Conservation (phyloP, 2,888 invertebrate genomes). For the Mayetiola destructor region DNA sequence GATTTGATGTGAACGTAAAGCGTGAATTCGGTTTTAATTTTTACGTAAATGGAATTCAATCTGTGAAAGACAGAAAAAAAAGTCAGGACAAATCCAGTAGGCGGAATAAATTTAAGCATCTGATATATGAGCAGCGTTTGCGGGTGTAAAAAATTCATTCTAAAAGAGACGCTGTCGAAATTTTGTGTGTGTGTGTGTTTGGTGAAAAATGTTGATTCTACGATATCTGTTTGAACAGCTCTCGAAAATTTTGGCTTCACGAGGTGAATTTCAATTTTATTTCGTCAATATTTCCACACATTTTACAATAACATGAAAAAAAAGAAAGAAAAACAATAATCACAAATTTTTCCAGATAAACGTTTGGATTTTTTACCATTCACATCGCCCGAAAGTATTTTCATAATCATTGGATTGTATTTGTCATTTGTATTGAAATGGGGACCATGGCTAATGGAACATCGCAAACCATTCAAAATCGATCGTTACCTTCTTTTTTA, state of each 20-base stretch:
- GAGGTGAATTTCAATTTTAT: not conserved
- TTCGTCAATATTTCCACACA: not conserved
- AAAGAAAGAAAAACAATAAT: not conserved
- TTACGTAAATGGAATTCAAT: no score
- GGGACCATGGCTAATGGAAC: conserved; percentile 56
- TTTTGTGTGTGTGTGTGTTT: not conserved
- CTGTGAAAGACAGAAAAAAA: no score
- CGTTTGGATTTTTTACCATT: not conserved
- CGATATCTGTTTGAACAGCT: not conserved
- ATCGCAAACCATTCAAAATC: conserved; percentile 39
- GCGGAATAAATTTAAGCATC: no score
- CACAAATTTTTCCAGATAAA: not conserved
- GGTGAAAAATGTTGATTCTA: not conserved
- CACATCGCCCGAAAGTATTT: conserved; percentile 43
- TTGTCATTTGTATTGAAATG: conserved; percentile 49
- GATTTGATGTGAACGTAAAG: no score
- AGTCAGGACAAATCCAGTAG: no score
- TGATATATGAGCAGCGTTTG: no score
- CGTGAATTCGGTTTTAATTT: no score
- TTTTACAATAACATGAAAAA: not conserved
- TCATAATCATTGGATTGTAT: conserved; percentile 43
- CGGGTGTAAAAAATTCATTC: not conserved
- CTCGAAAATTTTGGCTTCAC: not conserved
- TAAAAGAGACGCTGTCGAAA: not conserved
- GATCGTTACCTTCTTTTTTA: not conserved